Base-by-base conservation (phyloP, 1,140 invertebrate species). In the Megalonaias nervosa region DNA sequence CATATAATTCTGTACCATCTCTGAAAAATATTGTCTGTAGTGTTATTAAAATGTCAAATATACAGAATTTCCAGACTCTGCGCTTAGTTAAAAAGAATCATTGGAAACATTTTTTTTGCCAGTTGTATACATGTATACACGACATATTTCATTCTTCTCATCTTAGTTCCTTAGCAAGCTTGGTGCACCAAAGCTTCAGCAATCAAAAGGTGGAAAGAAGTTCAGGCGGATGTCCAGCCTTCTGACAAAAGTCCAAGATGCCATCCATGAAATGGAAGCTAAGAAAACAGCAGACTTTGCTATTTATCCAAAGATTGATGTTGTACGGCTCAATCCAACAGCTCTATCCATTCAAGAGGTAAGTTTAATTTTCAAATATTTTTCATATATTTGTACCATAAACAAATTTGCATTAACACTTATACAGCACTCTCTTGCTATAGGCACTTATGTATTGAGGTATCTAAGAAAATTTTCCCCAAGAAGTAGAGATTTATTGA, bases 291-390 rank as follows among this genome's bases (percentile, higher is more conserved):
- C 75, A 31, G 85, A 87, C 19, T 72, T 78, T 61, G 84, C 85
- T 26, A 81, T 84, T 64, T 85, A 83, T 71, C 88, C 88, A 4
- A 89, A 89, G 66, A 77, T 89, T 55, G 87, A 89, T 74, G 67
- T 89, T 23, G 78, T 86, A 1, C 78, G 79, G 14, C 59, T 89
- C 0, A 81, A 83, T 56, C 88, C 88, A 55, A 85, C 83, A 31
- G 83, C 86, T 3, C 76, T 87, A 56, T 81, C 85, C 1, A 80
- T 86, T 57, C 79, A 84, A 23, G 84, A 89, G 84, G 87, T 89
- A 81, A 23, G 66, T 67, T 69, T 31, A 17, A 21, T 38, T 17
- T 17, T 19, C 2, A 17, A 19, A 67, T 13, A 4, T 66, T 66
- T 67, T 38, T 9, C 19, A 19, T 48, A 26, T 23, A 48, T 62